Evolutionary conservation across 2,797 vertebrate genomes (phyloP), one percentile per base, ranked within the genome.

Genomic region (Cossypha polioptera): DNA sequence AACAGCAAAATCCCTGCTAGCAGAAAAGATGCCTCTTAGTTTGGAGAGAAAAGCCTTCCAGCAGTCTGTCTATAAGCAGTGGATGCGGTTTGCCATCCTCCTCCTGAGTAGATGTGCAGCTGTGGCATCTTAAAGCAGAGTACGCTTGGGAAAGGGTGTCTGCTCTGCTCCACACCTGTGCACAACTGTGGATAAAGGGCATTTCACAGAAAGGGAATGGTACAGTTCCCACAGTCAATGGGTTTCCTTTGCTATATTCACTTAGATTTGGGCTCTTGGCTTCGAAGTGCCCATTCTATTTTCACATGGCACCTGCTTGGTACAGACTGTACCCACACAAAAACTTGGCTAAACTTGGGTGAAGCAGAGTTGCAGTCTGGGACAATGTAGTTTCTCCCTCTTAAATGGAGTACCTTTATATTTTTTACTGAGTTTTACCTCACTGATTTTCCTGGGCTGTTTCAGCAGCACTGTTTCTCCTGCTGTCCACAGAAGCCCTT

Each of bases 1-100:
- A 92, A 75, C 62, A 84, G 79, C 92, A 86, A 91, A 86, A 91
- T 31, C 82, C 74, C 76, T 31, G 10, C 82, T 53, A 78, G 86
- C 62, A 71, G 73, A 75, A 74, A 91, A 88, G 50, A 58, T 35
- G 33, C 50, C 47, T 57, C 48, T 54, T 5, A 5, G 38, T 47
- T 59, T 48, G 73, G 51, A 72, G 42, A 77, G 20, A 84, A 90
- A 78, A 86, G 36, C 90, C 19, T 74, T 87, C 54, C 54, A 65
- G 85, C 36, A 59, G 29, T 9, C 57, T 78, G 38, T 24, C 62
- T 38, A 1, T 7, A 59, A 42, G 53, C 62, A 63, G 10, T 1
- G 50, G 78, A 14, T 24, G 9, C 2, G 2, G 13, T 38, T 51
- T 74, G 57, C 53, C 47, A 17, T 61, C n/a, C 45, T 77, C 20